These are phyloP conservation scores for Lysandra coridon DNA, from an alignment of 2,888 invertebrate genomes.

Conservation along the genomic window DNA sequence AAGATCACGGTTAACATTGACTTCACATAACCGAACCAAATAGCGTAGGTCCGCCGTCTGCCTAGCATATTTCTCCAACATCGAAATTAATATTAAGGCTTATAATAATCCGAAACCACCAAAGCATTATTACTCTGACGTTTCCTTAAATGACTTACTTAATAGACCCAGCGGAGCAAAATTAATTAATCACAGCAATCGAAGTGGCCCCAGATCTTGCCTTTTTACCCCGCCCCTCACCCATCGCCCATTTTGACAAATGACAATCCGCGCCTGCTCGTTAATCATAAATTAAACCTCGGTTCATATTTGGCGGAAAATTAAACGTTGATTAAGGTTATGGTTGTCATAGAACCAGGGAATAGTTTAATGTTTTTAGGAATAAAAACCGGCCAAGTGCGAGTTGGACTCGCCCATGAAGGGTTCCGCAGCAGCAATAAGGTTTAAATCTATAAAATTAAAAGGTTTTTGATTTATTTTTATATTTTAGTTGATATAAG, in stretches of 20 bases:
- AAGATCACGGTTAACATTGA: no score
- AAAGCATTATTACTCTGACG: not conserved
- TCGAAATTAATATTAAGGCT: not conserved
- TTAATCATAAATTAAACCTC: slow-evolving; percentile 15
- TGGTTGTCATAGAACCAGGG: not conserved
- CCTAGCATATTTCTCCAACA: no score
- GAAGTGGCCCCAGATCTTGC: slow-evolving; percentile 17
- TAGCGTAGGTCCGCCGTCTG: no score
- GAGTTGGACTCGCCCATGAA: no score
- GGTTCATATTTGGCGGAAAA: not conserved
- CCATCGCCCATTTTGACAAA: not conserved
- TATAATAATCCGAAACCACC: not conserved
- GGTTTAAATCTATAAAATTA: no score
- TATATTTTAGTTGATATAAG: no score
- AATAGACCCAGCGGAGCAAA: not conserved
- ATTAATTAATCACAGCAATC: slow-evolving; percentile 26
- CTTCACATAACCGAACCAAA: no score
- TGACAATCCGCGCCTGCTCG: slow-evolving; percentile 6
- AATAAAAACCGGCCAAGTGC: no score
- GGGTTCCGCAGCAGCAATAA: no score
- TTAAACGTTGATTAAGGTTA: not conserved
- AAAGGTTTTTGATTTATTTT: no score
- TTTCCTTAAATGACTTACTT: slow-evolving; percentile 18
- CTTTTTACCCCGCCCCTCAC: not conserved
- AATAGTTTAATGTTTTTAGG: no score